Percentiles rank a stretch among this genome's conserved stretches.
These are phyloP conservation scores for Monopis laevigella DNA, from an alignment of 2,888 invertebrate species.

Conservation along the genomic window DNA sequence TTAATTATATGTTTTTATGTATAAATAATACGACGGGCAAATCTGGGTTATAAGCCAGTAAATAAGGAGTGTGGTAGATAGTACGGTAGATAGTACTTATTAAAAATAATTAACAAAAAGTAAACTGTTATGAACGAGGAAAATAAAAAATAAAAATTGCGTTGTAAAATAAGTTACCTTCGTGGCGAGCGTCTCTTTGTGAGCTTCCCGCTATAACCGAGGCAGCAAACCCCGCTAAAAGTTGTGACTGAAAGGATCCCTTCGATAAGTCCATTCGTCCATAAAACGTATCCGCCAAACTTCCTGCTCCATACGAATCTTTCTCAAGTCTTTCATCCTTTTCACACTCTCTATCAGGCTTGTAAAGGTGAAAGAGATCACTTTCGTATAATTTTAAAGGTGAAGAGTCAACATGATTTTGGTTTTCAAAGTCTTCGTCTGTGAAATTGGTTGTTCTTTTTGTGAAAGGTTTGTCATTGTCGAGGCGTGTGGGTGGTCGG, in stretches of 20 bases:
- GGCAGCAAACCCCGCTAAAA: slow-evolving; percentile 51
- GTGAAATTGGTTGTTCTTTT: slow-evolving; percentile 45
- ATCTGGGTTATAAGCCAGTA: too few relatives aligned
- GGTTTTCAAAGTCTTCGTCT: slow-evolving; percentile 19
- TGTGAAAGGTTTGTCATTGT: slow-evolving; percentile 34
- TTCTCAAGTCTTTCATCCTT: slow-evolving; percentile 37
- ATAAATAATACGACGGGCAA: too few relatives aligned
- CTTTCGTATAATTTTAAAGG: slow-evolving; percentile 40
- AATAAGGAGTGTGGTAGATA: too few relatives aligned
- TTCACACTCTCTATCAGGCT: slow-evolving; percentile 37
- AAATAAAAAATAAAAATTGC: too few relatives aligned
- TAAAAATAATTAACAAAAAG: too few relatives aligned
- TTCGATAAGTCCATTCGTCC: slow-evolving; percentile 53
- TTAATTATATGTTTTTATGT: too few relatives aligned
- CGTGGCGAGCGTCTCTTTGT: slow-evolving; percentile 45
- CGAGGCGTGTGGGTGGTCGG: slow-evolving; percentile 20
- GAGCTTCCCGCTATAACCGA: slow-evolving; percentile 51
- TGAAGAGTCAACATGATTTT: slow-evolving; percentile 4
- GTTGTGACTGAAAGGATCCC: slow-evolving; percentile 49
- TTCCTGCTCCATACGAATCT: slow-evolving; percentile 26
- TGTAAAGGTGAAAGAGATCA: slow-evolving; percentile 49
- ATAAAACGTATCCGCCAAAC: slow-evolving; percentile 28
- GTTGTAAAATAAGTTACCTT: slow-evolving; percentile 29
- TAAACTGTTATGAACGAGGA: too few relatives aligned
- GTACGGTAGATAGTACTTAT: too few relatives aligned